Evolutionary conservation across 2,113 vertebrate species (phyloP), one percentile per base, ranked within the genome.

Genomic region (Nothocercus nigrocapillus): DNA sequence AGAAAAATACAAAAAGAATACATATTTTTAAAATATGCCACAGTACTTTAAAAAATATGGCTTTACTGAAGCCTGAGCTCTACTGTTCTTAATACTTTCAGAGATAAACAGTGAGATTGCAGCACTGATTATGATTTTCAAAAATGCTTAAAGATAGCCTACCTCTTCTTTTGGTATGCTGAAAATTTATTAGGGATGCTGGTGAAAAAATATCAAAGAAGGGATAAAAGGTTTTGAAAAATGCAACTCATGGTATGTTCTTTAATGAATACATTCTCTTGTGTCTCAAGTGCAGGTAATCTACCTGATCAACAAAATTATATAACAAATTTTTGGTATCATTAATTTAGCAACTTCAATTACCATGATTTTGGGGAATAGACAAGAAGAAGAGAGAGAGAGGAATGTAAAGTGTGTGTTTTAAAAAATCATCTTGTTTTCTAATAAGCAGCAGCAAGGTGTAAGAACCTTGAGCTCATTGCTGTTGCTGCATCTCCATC

Each of bases 1-100:
- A 76, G 7, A 28, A 19, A 70, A 13, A 47, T 8, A 14, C 2
- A 2, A 2, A n/a, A 13, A 53, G 9, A 3, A 0, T 0, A 1
- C 6, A 19, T 34, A 16, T 67, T 76, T 66, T 79, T 47, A 1
- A 62, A 93, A 74, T 24, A 62, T 36, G 61, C 22, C 61, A 36
- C 12, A 14, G 34, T 56, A 10, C 61, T 36, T 76, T 58, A 66
- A 61, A 32, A 20, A 88, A 44, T 3, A 9, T 4, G 20, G 2
- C 34, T 88, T 30, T 73, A 11, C 11, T 85, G 27, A 56, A 24
- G 13, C 30, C 59, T 75, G 27, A 86, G 49, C 27, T 17, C 76
- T 56, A n/a, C n/a, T 44, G 30, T 58, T 83, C 32, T 86, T 53
- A 75, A 81, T 51, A 14, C 4, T 66, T 86, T 62, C 44, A 36